Evolutionary conservation across 2,797 vertebrate genomes (phyloP).

Genomic region (Chrosomus eos): DNA sequence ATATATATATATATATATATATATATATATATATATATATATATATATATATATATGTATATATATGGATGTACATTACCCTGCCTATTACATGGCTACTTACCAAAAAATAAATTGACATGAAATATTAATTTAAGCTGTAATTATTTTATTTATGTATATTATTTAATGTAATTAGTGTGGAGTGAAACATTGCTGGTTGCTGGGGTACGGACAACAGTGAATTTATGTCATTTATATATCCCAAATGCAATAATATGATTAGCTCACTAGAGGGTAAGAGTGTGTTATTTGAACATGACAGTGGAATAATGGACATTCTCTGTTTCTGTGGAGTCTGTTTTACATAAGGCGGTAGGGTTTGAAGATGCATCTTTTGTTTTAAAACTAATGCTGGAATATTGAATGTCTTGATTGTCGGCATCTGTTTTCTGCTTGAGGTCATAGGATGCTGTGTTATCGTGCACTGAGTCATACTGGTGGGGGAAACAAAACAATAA

Average conservation of each 20-base stretch:
- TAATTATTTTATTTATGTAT: neutral
- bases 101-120: neutral
- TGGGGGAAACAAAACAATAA: neutral
- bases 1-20: no score
- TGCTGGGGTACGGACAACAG: no score
- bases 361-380: neutral
- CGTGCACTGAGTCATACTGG: neutral
- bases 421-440: neutral
- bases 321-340: neutral
- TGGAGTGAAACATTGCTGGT: neutral
- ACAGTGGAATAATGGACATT: neutral
- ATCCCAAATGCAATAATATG: neutral
- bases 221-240: neutral
- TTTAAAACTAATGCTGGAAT: conserved; percentile 29
- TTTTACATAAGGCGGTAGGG: neutral
- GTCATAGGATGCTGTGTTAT: neutral
- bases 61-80: neutral
- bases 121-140: neutral
- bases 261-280: conserved; percentile 1
- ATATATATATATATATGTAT: no score
- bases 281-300: neutral
- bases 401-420: conserved; percentile 9
- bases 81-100: neutral
- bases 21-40: no score
- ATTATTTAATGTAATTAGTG: no score